Base-by-base conservation (phyloP, 2,888 invertebrate species). In the Cacoxenus indagator region DNA sequence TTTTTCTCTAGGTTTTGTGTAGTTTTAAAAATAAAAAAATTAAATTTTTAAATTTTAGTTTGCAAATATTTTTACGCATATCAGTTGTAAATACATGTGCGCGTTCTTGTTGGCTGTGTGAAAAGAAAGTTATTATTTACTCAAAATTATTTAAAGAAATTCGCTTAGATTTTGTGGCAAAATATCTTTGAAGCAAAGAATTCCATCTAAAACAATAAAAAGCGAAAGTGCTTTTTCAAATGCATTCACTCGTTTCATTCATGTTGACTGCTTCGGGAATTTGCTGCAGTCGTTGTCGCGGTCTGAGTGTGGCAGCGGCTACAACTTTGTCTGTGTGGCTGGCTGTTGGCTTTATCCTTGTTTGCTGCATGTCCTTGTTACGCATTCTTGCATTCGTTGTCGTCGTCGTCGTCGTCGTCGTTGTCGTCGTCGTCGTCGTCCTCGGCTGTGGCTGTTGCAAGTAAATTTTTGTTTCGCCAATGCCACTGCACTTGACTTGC, bases 341-440 rank as follows among this genome's bases (percentile, higher is more conserved):
- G 51, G 19, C 22, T 14, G 64, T 4, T 51, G n/a, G 19, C 48
- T 22, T 65, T 37, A 54, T 37, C 22, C 48, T 67, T 19, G 57
- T 27, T 57, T 31, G 48, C 46, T 29, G 43, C 61, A 62, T 69
- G 66, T 66, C 69, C 69, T 69, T 69, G 69, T 61, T 54, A 29
- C 66, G 45, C 31, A 51, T 69, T 66, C 66, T 69, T 45, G 37
- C 2, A 5, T 37, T 17, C 1, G 4, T 2, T 22, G 5, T 17
- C 14, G 22, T 1, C 48, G 8, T 17, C 17, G 22, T 17, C 0
- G 37, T 37, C 14, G 37, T 37, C 17, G 48, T 48, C 4, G 5
- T 48, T 17, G 22, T 17, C 19, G 22, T 48, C 17, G 22, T 17
- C 48, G 22, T 48, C 17, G 22, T 17, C 48, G 48, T 48, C 8